Conservation (phyloP, 2,113 vertebrate species). For the Bubalus kerabau region DNA sequence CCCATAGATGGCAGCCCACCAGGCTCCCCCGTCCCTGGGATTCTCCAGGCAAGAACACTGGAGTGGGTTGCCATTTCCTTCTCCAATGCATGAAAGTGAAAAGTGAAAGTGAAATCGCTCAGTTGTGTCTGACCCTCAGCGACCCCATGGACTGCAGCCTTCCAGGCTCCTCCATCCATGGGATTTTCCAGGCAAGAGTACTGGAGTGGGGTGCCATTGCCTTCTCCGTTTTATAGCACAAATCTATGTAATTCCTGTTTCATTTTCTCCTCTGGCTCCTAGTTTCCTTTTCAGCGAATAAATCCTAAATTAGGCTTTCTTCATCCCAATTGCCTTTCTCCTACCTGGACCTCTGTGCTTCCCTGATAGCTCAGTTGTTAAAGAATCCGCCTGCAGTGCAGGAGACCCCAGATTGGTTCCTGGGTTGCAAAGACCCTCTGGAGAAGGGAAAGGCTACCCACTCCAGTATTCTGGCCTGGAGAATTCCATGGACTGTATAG, state of each 20-base stretch:
- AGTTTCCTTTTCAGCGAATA: background rate
- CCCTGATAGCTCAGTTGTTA: background rate
- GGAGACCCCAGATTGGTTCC: background rate
- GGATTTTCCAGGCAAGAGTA: no score
- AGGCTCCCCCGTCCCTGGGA: no score
- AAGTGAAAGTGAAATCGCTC: no score
- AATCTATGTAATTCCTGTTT: background rate
- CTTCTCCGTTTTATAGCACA: background rate
- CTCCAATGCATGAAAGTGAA: no score
- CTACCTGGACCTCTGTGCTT: background rate
- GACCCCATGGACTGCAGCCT: no score
- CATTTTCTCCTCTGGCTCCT: background rate
- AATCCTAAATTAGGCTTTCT: background rate
- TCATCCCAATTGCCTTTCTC: background rate
- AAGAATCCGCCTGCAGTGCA: background rate
- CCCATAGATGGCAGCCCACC: no score
- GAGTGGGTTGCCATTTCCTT: no score
- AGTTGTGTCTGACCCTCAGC: no score
- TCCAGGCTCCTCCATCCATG: no score
- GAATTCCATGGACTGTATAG: background rate
- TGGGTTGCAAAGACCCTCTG: background rate
- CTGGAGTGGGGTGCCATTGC: no score
- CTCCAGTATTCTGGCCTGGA: background rate
- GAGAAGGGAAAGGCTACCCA: background rate
- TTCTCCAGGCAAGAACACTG: no score